These are phyloP conservation scores for Tetranychus urticae DNA, from an alignment of 1,140 invertebrate genomes.

Conservation along the genomic window DNA sequence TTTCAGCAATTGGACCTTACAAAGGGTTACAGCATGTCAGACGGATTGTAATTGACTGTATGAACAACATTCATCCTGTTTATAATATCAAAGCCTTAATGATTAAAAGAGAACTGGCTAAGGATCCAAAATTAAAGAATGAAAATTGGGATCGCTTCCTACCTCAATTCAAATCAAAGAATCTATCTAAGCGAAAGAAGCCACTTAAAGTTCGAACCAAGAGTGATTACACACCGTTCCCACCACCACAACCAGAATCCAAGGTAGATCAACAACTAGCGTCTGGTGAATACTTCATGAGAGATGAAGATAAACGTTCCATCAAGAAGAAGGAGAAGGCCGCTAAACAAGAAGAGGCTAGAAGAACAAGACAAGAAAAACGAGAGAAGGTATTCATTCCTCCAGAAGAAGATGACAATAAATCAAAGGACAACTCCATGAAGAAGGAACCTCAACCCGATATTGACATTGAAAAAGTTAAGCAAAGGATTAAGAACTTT, in stretches of 20 bases:
- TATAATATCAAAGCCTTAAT: slow-evolving; percentile 95
- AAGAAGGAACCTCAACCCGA: not conserved
- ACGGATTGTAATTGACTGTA: slow-evolving; percentile 67
- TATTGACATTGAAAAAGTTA: no score
- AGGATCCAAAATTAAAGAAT: slow-evolving; percentile 67
- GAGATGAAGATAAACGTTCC: slow-evolving; percentile 41
- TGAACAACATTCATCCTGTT: slow-evolving; percentile 99
- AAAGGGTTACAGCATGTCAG: slow-evolving; percentile 77
- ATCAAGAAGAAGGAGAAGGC: not conserved
- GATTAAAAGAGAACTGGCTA: slow-evolving; percentile 86
- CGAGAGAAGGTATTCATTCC: not conserved
- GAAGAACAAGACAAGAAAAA: not conserved
- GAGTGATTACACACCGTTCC: slow-evolving; percentile 89
- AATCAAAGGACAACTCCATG: not conserved
- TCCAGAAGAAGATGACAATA: not conserved
- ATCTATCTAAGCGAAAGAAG: slow-evolving; percentile 56
- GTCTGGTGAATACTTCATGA: slow-evolving; percentile 89
- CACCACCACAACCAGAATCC: slow-evolving; percentile 30
- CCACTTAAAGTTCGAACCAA: slow-evolving; percentile 47
- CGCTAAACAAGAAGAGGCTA: not conserved
- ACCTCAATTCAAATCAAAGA: slow-evolving; percentile 84
- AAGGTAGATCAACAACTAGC: slow-evolving; percentile 69
- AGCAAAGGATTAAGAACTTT: no score
- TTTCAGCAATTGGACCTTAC: slow-evolving; percentile 79
- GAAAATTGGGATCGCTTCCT: slow-evolving; percentile 94